phyloP scores from a whole-genome alignment of 2,888 invertebrate species.

The Rhingia campestris region DNA sequence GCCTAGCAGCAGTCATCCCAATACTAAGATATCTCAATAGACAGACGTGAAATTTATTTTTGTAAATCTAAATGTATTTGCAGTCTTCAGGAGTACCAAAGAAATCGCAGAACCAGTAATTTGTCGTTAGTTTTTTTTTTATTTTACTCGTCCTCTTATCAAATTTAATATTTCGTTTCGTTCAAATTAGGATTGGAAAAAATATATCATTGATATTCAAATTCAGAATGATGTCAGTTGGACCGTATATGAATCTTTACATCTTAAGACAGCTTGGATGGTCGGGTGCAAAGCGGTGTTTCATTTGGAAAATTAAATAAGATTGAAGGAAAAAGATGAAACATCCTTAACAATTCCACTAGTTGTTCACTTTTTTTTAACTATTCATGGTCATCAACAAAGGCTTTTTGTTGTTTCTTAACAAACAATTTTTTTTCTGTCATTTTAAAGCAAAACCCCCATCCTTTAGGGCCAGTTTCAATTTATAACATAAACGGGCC shows the following conservation, averaged over 20 bases:
- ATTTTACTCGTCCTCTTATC: background rate
- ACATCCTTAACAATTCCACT: too few relatives aligned
- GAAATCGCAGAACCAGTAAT: slow-evolving; percentile 28
- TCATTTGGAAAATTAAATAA: slow-evolving; percentile 58
- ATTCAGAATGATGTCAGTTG: slow-evolving; percentile 10
- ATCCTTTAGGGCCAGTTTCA: too few relatives aligned
- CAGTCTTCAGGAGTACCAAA: slow-evolving; percentile 9
- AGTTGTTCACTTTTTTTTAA: too few relatives aligned
- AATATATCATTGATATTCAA: too few relatives aligned
- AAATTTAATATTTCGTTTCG: slow-evolving; percentile 13
- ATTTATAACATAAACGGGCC: too few relatives aligned
- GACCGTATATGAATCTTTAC: slow-evolving; percentile 32
- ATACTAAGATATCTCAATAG: slow-evolving; percentile 31
- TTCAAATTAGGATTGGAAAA: too few relatives aligned
- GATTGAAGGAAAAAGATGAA: slow-evolving; percentile 41
- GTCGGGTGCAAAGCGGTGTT: slow-evolving; percentile 44
- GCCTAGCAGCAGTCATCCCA: slow-evolving; percentile 34
- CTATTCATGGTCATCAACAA: too few relatives aligned
- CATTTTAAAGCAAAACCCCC: too few relatives aligned
- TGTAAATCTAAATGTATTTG: slow-evolving; percentile 30
- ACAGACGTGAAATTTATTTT: slow-evolving; percentile 40
- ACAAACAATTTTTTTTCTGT: too few relatives aligned
- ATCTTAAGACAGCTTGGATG: slow-evolving; percentile 25
- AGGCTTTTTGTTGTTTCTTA: too few relatives aligned
- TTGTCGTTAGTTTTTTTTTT: slow-evolving; percentile 14